Evolutionary conservation across 2,797 vertebrate genomes (phyloP).

Genomic region (Argyrosomus regius): DNA sequence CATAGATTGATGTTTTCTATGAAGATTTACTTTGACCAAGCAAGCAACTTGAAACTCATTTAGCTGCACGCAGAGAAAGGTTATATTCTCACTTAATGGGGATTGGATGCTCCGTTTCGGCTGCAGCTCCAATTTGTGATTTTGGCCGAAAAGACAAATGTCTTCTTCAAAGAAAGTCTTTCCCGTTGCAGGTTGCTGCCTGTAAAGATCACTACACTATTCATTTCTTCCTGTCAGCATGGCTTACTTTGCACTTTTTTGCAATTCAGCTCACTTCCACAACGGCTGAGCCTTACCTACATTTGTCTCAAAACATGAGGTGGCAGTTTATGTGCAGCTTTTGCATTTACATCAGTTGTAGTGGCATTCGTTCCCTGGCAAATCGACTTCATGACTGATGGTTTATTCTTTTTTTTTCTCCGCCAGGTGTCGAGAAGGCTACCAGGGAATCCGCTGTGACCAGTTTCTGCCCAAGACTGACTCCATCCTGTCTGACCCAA

Average conservation of each 20-base stretch:
- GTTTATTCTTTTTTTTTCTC: background rate
- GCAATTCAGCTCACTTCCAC: background rate
- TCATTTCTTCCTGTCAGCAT: slow-evolving; percentile 22
- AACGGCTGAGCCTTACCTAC: background rate
- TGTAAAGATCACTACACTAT: slow-evolving; percentile 23
- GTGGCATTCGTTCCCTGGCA: background rate
- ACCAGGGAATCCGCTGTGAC: slow-evolving; percentile 98
- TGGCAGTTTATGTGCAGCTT: slow-evolving; percentile 2
- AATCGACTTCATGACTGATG: slow-evolving; percentile 6
- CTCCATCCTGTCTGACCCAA: slow-evolving; percentile 97
- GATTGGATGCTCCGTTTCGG: slow-evolving; percentile 2
- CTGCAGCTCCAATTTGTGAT: slow-evolving; percentile 20
- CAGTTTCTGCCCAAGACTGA: slow-evolving; percentile 99
- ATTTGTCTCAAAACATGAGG: slow-evolving; percentile 10
- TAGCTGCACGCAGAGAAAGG: background rate
- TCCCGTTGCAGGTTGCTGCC: slow-evolving; percentile 16
- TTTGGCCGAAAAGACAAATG: slow-evolving; percentile 25
- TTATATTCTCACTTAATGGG: slow-evolving; percentile 24
- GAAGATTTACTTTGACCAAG: background rate
- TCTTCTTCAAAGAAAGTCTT: background rate
- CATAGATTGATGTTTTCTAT: background rate
- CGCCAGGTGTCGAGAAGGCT: slow-evolving; percentile 97
- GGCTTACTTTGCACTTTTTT: slow-evolving; percentile 32
- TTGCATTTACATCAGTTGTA: slow-evolving; percentile 13
- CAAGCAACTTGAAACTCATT: slow-evolving; percentile 18